These are phyloP conservation scores for Ciconia nigra DNA, from an alignment of 2,797 vertebrate species.

Conservation along the genomic window DNA sequence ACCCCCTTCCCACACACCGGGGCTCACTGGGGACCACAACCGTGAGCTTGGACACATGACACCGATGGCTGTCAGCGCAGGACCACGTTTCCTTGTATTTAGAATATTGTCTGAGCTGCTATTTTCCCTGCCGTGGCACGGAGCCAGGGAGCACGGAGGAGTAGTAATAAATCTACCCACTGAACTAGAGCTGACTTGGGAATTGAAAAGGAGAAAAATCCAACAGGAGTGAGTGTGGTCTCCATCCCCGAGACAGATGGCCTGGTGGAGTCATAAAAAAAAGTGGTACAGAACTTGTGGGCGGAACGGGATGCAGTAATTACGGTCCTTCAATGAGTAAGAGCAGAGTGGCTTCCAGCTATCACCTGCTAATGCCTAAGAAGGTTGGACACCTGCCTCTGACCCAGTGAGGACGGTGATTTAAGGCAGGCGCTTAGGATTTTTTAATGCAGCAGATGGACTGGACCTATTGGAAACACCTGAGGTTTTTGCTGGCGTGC, in stretches of 20 bases:
- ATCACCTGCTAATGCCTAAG: not conserved
- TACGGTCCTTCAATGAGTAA: not conserved
- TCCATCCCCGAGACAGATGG: constrained; percentile 25
- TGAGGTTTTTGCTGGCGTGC: not conserved
- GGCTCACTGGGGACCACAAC: fast-evolving
- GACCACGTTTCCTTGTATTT: not conserved
- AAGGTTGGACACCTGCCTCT: not conserved
- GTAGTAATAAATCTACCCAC: constrained; percentile 19
- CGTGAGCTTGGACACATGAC: fast-evolving
- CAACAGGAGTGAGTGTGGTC: constrained; percentile 22
- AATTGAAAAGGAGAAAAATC: constrained; percentile 48
- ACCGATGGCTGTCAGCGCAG: not conserved
- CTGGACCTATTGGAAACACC: not conserved
- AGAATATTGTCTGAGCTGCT: not conserved
- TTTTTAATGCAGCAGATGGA: not conserved
- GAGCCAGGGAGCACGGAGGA: not conserved
- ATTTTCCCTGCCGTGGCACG: not conserved
- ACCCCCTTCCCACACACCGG: fast-evolving
- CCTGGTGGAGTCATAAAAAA: not conserved
- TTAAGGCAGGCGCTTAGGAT: not conserved
- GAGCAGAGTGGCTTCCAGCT: not conserved
- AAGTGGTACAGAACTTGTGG: not conserved
- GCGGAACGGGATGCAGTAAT: not conserved
- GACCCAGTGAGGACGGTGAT: not conserved
- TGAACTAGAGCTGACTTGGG: constrained; percentile 41